Evolutionary conservation across 2,797 vertebrate species (phyloP).

Genomic region (Megaceryle alcyon): DNA sequence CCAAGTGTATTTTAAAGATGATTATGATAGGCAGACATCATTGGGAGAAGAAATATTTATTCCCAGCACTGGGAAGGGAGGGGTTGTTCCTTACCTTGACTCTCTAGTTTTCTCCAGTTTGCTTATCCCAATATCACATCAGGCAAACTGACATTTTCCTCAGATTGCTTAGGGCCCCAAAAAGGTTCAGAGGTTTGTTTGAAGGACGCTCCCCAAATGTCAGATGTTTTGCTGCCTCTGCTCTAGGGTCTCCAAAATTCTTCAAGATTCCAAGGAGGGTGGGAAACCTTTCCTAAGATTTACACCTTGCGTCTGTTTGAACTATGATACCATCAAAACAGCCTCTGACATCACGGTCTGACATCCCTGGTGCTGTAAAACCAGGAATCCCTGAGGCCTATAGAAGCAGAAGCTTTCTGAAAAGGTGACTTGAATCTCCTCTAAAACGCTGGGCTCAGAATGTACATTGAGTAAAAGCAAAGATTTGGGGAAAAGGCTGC

Average conservation of each 20-base stretch:
- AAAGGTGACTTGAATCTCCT: neutral
- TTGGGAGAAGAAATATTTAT: neutral
- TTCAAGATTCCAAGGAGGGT: neutral
- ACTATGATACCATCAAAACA: neutral
- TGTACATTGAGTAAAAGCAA: neutral
- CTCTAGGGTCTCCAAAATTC: neutral
- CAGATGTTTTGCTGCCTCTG: neutral
- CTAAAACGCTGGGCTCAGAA: neutral
- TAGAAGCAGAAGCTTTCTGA: neutral
- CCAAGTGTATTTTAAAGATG: neutral
- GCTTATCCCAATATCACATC: neutral
- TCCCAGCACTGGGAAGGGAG: neutral
- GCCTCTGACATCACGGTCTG: neutral
- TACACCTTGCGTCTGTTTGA: neutral
- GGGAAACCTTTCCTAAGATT: neutral
- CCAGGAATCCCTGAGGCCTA: neutral
- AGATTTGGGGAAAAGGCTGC: neutral
- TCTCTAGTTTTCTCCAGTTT: neutral
- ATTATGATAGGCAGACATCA: neutral
- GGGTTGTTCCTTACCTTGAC: neutral
- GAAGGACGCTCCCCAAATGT: neutral
- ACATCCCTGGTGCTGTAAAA: neutral
- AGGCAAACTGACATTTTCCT: neutral
- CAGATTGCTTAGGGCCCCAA: rapidly evolving
- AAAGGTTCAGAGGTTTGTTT: neutral